Percentiles rank a stretch among this genome's conserved stretches.
Evolutionary conservation across 1,140 invertebrate genomes (phyloP).

Genomic region (Megathymus violae): DNA sequence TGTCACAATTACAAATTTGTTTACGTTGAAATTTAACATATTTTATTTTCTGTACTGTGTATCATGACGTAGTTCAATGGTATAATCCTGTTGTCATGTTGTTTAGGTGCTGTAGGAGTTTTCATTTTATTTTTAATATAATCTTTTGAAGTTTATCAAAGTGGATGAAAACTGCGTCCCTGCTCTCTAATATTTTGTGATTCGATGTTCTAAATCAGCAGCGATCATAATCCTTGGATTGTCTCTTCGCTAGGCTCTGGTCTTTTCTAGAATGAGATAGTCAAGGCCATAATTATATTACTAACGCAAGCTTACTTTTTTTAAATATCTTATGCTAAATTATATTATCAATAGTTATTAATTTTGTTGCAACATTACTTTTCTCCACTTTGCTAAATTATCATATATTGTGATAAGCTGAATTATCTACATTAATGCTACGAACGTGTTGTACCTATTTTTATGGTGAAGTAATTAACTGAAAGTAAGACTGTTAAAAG

Average conservation of each 20-base stretch:
- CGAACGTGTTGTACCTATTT: constrained; percentile 9
- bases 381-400: constrained; percentile 14
- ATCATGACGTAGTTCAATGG: constrained; percentile 17
- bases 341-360: too few species aligned
- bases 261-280: too few species aligned
- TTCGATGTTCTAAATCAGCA: too few species aligned
- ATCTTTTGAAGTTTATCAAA: constrained; percentile 15
- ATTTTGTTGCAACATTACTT: not conserved
- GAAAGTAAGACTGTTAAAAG: constrained; percentile 24
- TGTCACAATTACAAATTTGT: constrained; percentile 14
- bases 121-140: constrained; percentile 14
- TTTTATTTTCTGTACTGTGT: constrained; percentile 8
- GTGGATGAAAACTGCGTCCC: not conserved
- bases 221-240: too few species aligned
- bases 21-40: constrained; percentile 15
- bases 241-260: too few species aligned
- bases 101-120: constrained; percentile 9
- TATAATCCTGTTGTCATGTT: constrained; percentile 22
- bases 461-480: not conserved
- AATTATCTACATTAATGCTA: constrained; percentile 45
- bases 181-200: too few species aligned
- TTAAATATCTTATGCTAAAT: too few species aligned
- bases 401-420: constrained; percentile 20
- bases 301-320: too few species aligned
- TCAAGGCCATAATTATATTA: too few species aligned